A percentile compares a stretch with the other conserved stretches of the same genome.
These are phyloP conservation scores for Dasypogon diadema DNA, from an alignment of 2,888 invertebrate species.

Conservation along the genomic window DNA sequence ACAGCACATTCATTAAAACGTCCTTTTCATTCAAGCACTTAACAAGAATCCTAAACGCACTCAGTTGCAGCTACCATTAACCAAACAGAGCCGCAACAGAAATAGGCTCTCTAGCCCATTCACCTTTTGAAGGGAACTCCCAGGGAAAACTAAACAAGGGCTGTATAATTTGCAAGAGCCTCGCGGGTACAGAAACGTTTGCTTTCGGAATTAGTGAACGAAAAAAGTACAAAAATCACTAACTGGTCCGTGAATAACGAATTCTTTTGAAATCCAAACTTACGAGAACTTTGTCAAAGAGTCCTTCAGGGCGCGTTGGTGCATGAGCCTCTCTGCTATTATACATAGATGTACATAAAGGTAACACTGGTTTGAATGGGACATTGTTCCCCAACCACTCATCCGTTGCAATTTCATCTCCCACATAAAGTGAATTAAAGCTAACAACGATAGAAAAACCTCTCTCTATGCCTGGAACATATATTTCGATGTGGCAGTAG, in stretches of 20 bases:
- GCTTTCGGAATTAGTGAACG: not conserved
- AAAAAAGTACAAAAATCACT: not conserved
- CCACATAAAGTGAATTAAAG: not conserved
- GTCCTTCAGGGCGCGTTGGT: not conserved
- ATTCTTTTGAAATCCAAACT: not conserved
- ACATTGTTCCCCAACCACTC: not conserved
- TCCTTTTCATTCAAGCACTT: too few relatives aligned
- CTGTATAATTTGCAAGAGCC: not conserved
- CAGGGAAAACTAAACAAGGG: too few relatives aligned
- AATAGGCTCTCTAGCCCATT: too few relatives aligned
- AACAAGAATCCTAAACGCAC: too few relatives aligned
- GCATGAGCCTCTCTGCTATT: not conserved
- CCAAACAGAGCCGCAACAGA: too few relatives aligned
- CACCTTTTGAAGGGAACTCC: too few relatives aligned
- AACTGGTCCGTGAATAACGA: slow-evolving; percentile 10
- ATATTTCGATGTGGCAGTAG: too few relatives aligned
- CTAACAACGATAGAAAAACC: not conserved
- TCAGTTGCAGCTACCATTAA: too few relatives aligned
- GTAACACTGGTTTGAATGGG: not conserved
- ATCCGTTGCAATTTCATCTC: too few relatives aligned
- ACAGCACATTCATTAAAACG: too few relatives aligned
- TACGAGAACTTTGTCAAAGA: not conserved
- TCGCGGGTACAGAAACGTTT: not conserved
- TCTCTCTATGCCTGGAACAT: not conserved
- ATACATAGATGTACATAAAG: not conserved